phyloP scores from a whole-genome alignment of 2,797 vertebrate species.

The Ptychobarbus kaznakovi region DNA sequence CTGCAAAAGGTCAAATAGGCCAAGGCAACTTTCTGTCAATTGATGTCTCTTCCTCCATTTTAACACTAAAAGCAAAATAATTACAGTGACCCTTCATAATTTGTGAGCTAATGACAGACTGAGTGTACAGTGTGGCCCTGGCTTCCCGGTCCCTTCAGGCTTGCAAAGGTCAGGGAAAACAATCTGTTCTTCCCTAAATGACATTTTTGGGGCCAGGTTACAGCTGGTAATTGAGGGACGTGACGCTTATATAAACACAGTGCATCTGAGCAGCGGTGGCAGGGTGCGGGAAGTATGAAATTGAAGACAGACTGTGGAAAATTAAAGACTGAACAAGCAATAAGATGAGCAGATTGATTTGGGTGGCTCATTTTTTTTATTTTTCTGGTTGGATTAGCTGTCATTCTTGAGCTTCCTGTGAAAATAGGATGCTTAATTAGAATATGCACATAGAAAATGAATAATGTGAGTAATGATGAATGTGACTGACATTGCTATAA shows the following conservation, averaged over 20 bases:
- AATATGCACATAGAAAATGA: neutral
- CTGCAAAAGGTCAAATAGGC: constrained; percentile 1
- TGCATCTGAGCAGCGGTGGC: constrained; percentile 5
- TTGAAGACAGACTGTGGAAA: constrained; percentile 38
- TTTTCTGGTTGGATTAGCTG: neutral
- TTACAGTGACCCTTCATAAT: constrained; percentile 41
- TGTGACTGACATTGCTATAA: neutral
- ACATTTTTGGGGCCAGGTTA: constrained; percentile 39
- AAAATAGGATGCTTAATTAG: neutral
- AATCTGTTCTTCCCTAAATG: constrained; percentile 45
- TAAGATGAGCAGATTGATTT: constrained; percentile 12
- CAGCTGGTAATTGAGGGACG: constrained; percentile 42
- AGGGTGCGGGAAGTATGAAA: neutral
- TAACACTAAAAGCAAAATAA: constrained; percentile 35
- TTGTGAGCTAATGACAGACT: constrained; percentile 35
- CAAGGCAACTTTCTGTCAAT: neutral
- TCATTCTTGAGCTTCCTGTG: neutral
- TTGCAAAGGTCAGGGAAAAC: constrained; percentile 48
- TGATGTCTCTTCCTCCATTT: neutral
- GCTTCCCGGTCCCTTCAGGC: neutral
- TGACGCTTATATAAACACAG: constrained; percentile 42
- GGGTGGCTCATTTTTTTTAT: neutral
- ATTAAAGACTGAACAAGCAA: constrained; percentile 35
- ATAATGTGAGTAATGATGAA: neutral
- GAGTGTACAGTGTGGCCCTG: neutral